Conservation (phyloP, 2,797 vertebrate species). For the Hylomyscus alleni region DNA sequence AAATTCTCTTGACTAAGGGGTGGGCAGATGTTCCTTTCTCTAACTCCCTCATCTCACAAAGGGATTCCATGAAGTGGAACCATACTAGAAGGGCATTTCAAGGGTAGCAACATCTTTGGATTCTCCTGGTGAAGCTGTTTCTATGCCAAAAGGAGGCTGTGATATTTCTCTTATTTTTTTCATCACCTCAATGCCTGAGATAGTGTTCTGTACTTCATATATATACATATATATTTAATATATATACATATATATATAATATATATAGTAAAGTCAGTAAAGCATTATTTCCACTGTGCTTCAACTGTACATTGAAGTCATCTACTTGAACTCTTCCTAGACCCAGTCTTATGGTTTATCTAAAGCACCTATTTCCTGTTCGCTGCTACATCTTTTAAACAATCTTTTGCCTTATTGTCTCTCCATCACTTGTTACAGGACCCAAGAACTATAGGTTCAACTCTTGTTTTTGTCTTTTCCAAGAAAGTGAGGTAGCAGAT, state of each 20-base stretch:
- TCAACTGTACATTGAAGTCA: background rate
- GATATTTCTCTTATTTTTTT: slow-evolving; percentile 11
- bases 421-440: background rate
- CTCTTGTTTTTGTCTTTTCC: background rate
- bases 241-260: too few relatives aligned
- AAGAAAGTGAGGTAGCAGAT: background rate
- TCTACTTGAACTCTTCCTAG: background rate
- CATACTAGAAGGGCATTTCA: background rate
- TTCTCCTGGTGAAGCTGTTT: background rate
- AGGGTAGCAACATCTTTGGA: background rate
- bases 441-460: background rate
- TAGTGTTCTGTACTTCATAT: background rate
- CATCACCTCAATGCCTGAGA: background rate
- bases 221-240: too few relatives aligned
- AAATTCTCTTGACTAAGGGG: background rate
- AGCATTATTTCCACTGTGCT: slow-evolving; percentile 1
- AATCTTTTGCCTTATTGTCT: background rate
- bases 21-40: background rate
- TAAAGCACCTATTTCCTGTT: slow-evolving; percentile 6
- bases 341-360: background rate
- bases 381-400: background rate
- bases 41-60: background rate
- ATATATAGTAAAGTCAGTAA: background rate
- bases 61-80: background rate
- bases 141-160: background rate